Base-by-base conservation (phyloP, 2,797 vertebrate genomes). In the Pseudotriccus pelzelni region DNA sequence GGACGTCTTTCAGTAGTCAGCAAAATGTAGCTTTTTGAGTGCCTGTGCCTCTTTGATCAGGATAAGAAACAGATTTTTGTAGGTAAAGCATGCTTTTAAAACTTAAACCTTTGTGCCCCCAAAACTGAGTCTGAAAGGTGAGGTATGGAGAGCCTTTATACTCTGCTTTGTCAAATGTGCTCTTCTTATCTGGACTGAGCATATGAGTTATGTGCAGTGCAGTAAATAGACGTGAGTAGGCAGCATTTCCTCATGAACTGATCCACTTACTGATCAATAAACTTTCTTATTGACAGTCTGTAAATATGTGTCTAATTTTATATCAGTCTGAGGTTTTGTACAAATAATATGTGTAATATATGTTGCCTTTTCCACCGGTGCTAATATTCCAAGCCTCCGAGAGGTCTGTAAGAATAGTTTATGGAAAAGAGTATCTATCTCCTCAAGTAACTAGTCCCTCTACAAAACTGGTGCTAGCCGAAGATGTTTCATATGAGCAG, bases 231-330 rank as follows among this genome's bases (percentile, higher is more conserved):
- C 78, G 49, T 84, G 70, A 74, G 92, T 80, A 95, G 86, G 72
- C 93, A 94, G 84, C 60, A 96, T 87, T 90, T 94, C 60, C 75
- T 89, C 79, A 77, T 67, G 32, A 94, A 88, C 12, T 74, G 32
- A 64, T 46, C 59, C 37, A 53, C 25, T 64, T 66, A 58, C 12
- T n/a, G 23, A 70, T 87, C 37, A 56, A 53, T 82, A 79, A 47
- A 37, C 44, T 77, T 81, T 53, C 17, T 19, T 52, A 63, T 15
- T 63, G 49, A 27, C 14, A 37, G 20, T 69, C 39, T 68, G 50
- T 79, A 82, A 66, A 49, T 62, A n/a, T 22, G 10, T 47, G 30
- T 88, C 30, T 88, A 27, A 18, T 74, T 89, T 80, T 75, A 18
- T 34, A 69, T 53, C 23, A 62, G 37, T 78, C 49, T 59, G 50